These are phyloP conservation scores for Turritopsis rubra DNA, from an alignment of 30 jellyfish, hydroid and myxozoan genomes.

Conservation along the genomic window DNA sequence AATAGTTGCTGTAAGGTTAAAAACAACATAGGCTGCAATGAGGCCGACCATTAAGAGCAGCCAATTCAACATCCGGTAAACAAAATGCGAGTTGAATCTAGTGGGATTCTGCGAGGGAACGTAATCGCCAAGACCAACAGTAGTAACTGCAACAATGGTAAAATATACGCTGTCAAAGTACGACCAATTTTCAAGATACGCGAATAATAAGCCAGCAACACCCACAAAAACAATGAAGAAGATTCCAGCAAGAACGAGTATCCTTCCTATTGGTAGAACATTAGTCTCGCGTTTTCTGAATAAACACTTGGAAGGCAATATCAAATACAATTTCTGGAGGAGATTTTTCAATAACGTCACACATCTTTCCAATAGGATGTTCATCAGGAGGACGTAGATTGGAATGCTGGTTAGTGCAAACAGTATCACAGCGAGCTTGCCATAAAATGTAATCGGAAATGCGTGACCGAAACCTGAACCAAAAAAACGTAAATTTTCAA, in stretches of 20 bases:
- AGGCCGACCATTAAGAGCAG: conserved; percentile 68
- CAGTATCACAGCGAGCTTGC: conserved; percentile 65
- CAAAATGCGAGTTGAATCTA: conserved; percentile 50
- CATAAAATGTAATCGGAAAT: conserved; percentile 76
- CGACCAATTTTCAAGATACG: conserved; percentile 67
- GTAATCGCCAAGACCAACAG: conserved; percentile 88
- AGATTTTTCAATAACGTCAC: conserved; percentile 45
- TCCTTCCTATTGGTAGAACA: conserved; percentile 57
- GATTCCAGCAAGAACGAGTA: conserved; percentile 32
- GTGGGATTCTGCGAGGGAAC: conserved; percentile 65
- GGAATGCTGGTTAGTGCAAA: conserved; percentile 87
- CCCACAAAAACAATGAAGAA: conserved; percentile 31
- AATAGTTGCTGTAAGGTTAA: conserved; percentile 64
- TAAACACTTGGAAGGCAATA: conserved; percentile 44
- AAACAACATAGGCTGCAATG: conserved; percentile 51
- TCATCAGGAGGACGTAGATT: conserved; percentile 56
- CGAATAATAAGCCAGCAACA: conserved; percentile 33
- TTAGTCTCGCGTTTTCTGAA: conserved; percentile 49
- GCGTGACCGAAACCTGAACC: conserved; percentile 76
- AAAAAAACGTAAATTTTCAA: too few species aligned
- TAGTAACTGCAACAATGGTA: conserved; percentile 70
- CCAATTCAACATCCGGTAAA: conserved; percentile 60
- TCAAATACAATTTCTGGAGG: conserved; percentile 39
- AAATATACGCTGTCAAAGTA: conserved; percentile 70
- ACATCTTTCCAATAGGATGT: conserved; percentile 55